A percentile compares a stretch with the other conserved stretches of the same genome.
Evolutionary conservation across 2,888 invertebrate genomes (phyloP).

Genomic region (Pediacus dermestoides): DNA sequence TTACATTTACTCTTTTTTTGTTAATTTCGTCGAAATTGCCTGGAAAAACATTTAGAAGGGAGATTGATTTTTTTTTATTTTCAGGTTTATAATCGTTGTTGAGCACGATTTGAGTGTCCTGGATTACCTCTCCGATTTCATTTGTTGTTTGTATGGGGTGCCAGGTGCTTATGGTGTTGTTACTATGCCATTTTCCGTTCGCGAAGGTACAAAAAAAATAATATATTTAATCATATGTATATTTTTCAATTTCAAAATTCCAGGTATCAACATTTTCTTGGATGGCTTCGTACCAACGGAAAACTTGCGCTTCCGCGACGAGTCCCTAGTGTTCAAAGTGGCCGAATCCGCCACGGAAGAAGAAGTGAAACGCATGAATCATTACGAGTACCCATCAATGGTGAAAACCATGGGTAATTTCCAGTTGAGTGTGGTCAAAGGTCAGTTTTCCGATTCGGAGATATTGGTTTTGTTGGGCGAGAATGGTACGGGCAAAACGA

Average conservation of each 20-base stretch:
- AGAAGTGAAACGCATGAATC: slow-evolving; percentile 94
- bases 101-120: slow-evolving; percentile 98
- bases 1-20: slow-evolving; percentile 24
- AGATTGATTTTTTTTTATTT: no score
- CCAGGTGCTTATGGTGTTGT: slow-evolving; percentile 99
- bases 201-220: slow-evolving; percentile 73
- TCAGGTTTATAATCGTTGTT: slow-evolving; percentile 95
- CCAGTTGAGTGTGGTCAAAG: slow-evolving; percentile 73
- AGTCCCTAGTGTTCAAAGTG: slow-evolving; percentile 95
- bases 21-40: no score
- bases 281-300: slow-evolving; percentile 99
- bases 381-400: slow-evolving; percentile 95
- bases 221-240: slow-evolving; percentile 6
- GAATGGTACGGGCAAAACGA: slow-evolving; percentile 99
- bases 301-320: slow-evolving; percentile 96
- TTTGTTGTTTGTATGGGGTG: slow-evolving; percentile 96
- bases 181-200: slow-evolving; percentile 98
- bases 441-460: slow-evolving; percentile 98
- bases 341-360: slow-evolving; percentile 97
- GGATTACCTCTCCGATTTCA: slow-evolving; percentile 98
- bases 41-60: no score
- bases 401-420: slow-evolving; percentile 78
- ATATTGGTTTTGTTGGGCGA: slow-evolving; percentile 96
- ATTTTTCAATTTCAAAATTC: slow-evolving; percentile 9
- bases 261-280: slow-evolving; percentile 96